Base-by-base conservation (phyloP, 2,113 vertebrate genomes). In the Telmatochromis brichardi region DNA sequence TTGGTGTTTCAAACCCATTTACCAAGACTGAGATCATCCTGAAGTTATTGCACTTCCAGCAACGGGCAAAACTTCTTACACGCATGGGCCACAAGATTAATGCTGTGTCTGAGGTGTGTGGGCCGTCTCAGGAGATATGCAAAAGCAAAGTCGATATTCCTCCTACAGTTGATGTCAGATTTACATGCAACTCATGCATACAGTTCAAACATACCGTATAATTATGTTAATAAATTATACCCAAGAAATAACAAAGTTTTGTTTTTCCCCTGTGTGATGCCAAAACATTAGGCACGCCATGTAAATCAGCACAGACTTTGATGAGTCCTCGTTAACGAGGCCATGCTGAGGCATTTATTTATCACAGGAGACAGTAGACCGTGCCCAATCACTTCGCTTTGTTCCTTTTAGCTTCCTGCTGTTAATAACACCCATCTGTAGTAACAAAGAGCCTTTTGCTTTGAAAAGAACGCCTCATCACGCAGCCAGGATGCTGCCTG, bases 81-180 rank as follows among this genome's bases (percentile, higher is more conserved):
- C 35, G 84, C 92, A 92, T 91, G 89, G 82, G 88, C 80, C 63
- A 42, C 65, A 92, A 92, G 87, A 93, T 94, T 90, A 93, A 92
- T 93, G 90, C 81, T 63, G 83, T 12, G 80, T 91, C 81, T 57
- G 31, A 51, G 47, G 31, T 45, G 90, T 86, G 93, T 89, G 90
- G 89, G 91, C 17, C 17, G 92, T 88, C 90, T 88, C 85, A 7
- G 17, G 88, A 87, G 90, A 89, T 33, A 63, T 63, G 89, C 82
- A 86, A 65, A 82, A 40, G 37, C 28, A 80, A 28, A n/a, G 51
- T 93, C 86, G 50, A 93, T 95, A 93, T 76, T 90, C 47, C 83
- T 85, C 91, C 88, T 90, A 93, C 92, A 92, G 89, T 40, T 47
- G 68, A 51, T 84, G 89, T 86, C 90, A 78, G 33, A 89, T 51